These are phyloP conservation scores for Panzeria rudis DNA, from an alignment of 2,888 invertebrate genomes.

Conservation along the genomic window DNA sequence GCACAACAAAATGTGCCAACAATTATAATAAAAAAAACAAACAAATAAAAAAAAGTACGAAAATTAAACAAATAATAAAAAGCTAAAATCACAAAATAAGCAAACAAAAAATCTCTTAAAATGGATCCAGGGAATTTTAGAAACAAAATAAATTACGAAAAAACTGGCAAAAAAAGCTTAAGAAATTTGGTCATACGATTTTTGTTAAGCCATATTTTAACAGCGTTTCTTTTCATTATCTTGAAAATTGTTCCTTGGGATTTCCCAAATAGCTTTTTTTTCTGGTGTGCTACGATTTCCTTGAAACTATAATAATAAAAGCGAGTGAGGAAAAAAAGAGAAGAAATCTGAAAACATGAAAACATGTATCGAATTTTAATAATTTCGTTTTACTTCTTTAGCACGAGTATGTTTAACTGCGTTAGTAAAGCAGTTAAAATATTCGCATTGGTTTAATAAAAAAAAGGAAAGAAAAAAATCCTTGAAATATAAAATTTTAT, in stretches of 20 bases:
- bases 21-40: slow-evolving; percentile 7
- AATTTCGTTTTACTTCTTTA: neutral
- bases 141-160: slow-evolving; percentile 9
- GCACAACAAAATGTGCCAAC: slow-evolving; percentile 24
- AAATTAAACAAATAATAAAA: slow-evolving; percentile 34
- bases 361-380: slow-evolving; percentile 56
- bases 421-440: slow-evolving; percentile 16
- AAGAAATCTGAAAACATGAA: neutral
- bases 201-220: neutral
- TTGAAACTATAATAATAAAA: slow-evolving; percentile 21
- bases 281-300: neutral
- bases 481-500: slow-evolving; percentile 34
- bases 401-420: neutral
- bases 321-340: neutral
- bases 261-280: slow-evolving; percentile 8
- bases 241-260: slow-evolving; percentile 11
- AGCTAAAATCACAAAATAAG: slow-evolving; percentile 21
- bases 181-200: slow-evolving; percentile 14
- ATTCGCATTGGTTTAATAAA: neutral
- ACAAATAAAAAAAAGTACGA: neutral
- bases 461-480: neutral
- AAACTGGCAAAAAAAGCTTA: neutral
- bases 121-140: slow-evolving; percentile 9
- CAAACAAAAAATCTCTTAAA: slow-evolving; percentile 8
- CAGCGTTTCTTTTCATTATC: slow-evolving; percentile 12